phyloP scores from a whole-genome alignment of 2,888 invertebrate species.

The Escarpia spicata region DNA sequence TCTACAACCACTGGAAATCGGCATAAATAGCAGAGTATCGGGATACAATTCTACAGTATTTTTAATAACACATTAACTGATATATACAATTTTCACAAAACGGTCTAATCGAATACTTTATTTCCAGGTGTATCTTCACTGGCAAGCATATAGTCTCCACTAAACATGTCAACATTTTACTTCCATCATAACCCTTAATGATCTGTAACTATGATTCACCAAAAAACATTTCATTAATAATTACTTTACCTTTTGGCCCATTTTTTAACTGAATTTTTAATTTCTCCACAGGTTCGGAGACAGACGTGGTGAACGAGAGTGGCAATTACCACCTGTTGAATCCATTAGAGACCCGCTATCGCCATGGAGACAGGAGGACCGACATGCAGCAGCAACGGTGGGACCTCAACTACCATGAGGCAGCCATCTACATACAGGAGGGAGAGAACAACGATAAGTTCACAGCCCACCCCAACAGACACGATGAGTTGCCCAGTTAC shows the following conservation, averaged over 20 bases:
- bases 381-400: conserved; percentile 27
- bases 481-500: conserved; percentile 85
- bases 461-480: conserved; percentile 85
- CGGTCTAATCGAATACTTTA: too few species aligned
- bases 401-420: conserved; percentile 88
- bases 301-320: not conserved
- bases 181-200: too few species aligned
- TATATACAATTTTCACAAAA: too few species aligned
- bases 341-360: not conserved
- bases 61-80: too few species aligned
- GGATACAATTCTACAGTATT: too few species aligned
- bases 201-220: too few species aligned
- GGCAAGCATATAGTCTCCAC: too few species aligned
- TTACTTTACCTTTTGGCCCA: not conserved
- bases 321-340: not conserved
- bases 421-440: conserved; percentile 88
- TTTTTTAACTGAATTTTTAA: not conserved
- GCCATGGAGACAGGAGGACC: not conserved
- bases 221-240: too few species aligned
- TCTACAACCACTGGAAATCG: too few species aligned
- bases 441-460: conserved; percentile 91
- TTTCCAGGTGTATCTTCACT: too few species aligned
- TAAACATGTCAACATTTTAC: too few species aligned
- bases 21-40: too few species aligned
- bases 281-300: not conserved